These are phyloP conservation scores for Thaleichthys pacificus DNA, from an alignment of 2,797 vertebrate species.

Conservation along the genomic window DNA sequence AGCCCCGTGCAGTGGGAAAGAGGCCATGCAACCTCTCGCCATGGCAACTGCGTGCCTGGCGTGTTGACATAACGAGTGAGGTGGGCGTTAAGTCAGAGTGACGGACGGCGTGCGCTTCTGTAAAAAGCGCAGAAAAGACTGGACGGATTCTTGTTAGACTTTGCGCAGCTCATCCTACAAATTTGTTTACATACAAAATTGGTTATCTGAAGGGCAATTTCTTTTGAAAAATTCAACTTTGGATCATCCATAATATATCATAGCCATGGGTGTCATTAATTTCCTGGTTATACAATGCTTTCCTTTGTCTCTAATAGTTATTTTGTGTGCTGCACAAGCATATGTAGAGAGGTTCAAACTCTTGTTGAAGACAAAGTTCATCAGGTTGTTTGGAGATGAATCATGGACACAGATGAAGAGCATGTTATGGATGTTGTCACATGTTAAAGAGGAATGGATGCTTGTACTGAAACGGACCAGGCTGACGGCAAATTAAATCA, in stretches of 20 bases:
- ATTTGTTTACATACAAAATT: constrained; percentile 54
- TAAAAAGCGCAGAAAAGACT: constrained; percentile 37
- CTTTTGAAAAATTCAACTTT: constrained; percentile 39
- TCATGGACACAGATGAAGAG: constrained; percentile 2
- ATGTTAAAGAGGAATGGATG: neutral
- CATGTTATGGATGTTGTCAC: neutral
- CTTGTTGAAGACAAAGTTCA: neutral
- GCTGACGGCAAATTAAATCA: neutral
- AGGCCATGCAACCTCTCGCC: constrained; percentile 43
- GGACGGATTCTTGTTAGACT: constrained; percentile 28
- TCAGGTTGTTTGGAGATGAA: constrained; percentile 11
- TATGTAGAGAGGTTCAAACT: neutral
- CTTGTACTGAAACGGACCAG: neutral
- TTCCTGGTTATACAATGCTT: constrained; percentile 31
- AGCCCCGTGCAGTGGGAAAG: constrained; percentile 37
- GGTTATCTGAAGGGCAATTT: constrained; percentile 26
- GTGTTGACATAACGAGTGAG: constrained; percentile 41
- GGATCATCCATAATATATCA: constrained; percentile 59
- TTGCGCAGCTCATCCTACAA: constrained; percentile 37
- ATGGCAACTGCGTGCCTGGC: constrained; percentile 46
- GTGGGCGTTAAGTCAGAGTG: constrained; percentile 26
- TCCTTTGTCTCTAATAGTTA: constrained; percentile 16
- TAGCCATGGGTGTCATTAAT: constrained; percentile 50
- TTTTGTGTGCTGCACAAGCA: neutral
- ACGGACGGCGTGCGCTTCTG: constrained; percentile 20